Conservation (phyloP, 1,140 invertebrate genomes). For the Melitaea cinxia region DNA sequence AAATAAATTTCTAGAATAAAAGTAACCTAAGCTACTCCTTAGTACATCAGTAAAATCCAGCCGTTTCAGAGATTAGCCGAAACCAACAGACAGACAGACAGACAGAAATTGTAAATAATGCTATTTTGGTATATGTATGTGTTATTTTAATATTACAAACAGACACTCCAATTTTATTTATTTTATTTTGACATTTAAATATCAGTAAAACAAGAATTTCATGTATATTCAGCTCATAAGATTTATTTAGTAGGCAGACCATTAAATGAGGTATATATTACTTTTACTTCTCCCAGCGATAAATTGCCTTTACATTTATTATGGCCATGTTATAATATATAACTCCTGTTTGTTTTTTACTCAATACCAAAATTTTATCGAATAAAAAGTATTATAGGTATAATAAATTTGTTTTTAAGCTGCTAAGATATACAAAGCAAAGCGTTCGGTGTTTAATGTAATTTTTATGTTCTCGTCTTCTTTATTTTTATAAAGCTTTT, state of each 20-base stretch:
- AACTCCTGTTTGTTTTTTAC: conserved; percentile 58
- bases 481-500: conserved; percentile 37
- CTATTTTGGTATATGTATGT: no score
- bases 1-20: no score
- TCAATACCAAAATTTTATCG: conserved; percentile 57
- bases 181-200: conserved; percentile 15
- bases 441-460: conserved; percentile 40
- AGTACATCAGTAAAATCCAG: no score
- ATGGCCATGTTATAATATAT: conserved; percentile 48
- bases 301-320: conserved; percentile 59
- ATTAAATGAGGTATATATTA: conserved; percentile 40
- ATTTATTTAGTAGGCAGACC: conserved; percentile 32
- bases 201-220: conserved; percentile 25
- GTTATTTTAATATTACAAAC: no score
- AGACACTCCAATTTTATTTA: conserved; percentile 18
- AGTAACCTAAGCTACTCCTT: no score
- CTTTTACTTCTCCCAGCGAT: conserved; percentile 42
- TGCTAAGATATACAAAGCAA: conserved; percentile 49
- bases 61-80: no score
- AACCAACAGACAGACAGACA: no score
- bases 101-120: no score
- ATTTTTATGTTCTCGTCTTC: conserved; percentile 49
- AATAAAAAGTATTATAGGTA: conserved; percentile 58
- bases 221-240: conserved; percentile 29
- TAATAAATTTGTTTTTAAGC: conserved; percentile 57